Evolutionary conservation across 2,888 invertebrate genomes (phyloP), one percentile per base, ranked within the genome.

Genomic region (Mesorhabditis spiculigera): DNA sequence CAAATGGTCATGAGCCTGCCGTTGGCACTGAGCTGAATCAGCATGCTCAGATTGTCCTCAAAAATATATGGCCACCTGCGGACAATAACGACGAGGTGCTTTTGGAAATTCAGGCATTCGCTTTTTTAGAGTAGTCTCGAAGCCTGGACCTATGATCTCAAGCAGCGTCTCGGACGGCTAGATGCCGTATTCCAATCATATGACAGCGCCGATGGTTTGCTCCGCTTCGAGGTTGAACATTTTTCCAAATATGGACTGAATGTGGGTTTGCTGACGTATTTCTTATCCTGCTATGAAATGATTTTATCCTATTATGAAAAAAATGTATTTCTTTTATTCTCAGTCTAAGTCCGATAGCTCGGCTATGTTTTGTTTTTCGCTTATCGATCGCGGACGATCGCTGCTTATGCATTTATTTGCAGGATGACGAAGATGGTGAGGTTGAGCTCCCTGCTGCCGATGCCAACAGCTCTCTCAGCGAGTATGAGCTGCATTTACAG

Each of bases 241-340:
- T 50, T 50, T n/a, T 50, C 58, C 10, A 50, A 50, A 50, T 50
- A 50, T 50, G 58, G 58, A 10, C n/a, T 50, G 58, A 50, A 50
- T 50, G 58, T 50, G n/a, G 8, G 58, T n/a, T 50, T 50, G n/a
- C 28, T 28, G 28, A 28, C 28, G 28, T 28, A 28, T 28, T 28
- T 28, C 28, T 28, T 28, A 28, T 28, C 28, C 28, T 28, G 28
- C 28, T 28, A 28, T 28, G 28, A 28, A 28, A 28, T 28, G 28
- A 28, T 28, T 28, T 28, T 28, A 28, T 28, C 28, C 28, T 28
- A 28, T 28, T 28, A 28, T 28, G 28, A 28, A 28, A 28, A n/a
- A 28, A 28, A 28, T 28, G 28, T 28, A 28, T 28, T 28, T 28
- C 28, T 28, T 28, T 28, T 28, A 28, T 28, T 28, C 28, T 28